Base-by-base conservation (phyloP, 2,113 vertebrate species). In the Anolis carolinensis region DNA sequence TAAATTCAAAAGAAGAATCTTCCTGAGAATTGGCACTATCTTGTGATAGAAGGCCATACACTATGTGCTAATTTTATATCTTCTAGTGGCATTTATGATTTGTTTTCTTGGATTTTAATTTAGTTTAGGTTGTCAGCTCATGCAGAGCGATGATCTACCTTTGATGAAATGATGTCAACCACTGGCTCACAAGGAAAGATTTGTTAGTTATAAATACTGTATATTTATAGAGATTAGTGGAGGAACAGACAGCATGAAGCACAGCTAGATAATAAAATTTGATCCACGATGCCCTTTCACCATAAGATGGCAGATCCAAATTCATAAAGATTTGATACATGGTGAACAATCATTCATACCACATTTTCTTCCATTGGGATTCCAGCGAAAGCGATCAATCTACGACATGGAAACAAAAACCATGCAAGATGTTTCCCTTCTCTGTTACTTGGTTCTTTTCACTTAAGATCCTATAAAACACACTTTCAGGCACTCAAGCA, bases 401-500 rank as follows among this genome's bases (percentile, higher is more conserved):
- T 78, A 72, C 85, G 83, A 89, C 75, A 90, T 90, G 77, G 82
- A 90, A 91, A 74, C 0, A 4, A 88, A 87, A 44, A 81, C 86
- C 79, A 79, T 91, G 77, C 81, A 84, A 36, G 84, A 90, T 86
- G 84, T 65, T 32, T 30, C n/a, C 75, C 4, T n/a, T 93, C 86
- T 82, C 71, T 90, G 93, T 89, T 89, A 93, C 74, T 75, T 89
- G 95, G 21, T 50, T 4, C 13, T 90, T 95, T 27, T 59, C 86
- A 55, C 92, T 95, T 68, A 83, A 85, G 91, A 88, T 36, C 55
- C 88, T 83, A 89, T 94, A 89, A 95, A 88, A 95, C 83, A 89
- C 91, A 89, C 92, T 92, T 95, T 85, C 88, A 94, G 95, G 90
- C 93, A 93, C 93, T 96, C 95, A 93, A 93, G 89, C 36, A 88